These are phyloP conservation scores for Elephas maximus DNA, from an alignment of 2,113 vertebrate genomes.

Conservation along the genomic window DNA sequence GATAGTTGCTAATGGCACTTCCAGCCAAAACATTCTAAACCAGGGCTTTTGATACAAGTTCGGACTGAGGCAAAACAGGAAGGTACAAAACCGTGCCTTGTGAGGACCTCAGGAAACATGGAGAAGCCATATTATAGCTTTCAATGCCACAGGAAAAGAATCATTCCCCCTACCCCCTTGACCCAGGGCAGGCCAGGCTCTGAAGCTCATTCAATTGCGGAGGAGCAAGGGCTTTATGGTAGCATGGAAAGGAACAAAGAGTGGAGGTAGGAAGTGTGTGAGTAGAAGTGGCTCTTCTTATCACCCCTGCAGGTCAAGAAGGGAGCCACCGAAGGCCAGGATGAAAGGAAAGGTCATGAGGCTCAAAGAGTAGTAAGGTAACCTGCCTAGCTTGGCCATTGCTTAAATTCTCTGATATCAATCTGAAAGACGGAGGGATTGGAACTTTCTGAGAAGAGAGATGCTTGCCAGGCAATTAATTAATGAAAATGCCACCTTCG, in stretches of 20 bases:
- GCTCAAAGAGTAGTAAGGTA: not conserved
- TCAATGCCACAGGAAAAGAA: not conserved
- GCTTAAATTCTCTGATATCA: not conserved
- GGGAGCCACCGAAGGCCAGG: not conserved
- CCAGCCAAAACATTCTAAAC: slow-evolving; percentile 32
- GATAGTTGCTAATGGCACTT: not conserved
- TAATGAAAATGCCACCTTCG: slow-evolving; percentile 20
- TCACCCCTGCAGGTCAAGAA: not conserved
- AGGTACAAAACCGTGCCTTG: not conserved
- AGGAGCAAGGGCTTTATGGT: not conserved
- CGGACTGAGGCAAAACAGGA: slow-evolving; percentile 50
- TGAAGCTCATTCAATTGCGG: not conserved
- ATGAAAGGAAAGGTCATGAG: slow-evolving; percentile 41
- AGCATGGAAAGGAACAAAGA: not conserved
- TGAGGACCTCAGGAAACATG: slow-evolving; percentile 33
- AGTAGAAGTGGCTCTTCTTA: slow-evolving; percentile 26
- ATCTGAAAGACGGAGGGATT: slow-evolving; percentile 25
- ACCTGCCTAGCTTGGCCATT: slow-evolving; percentile 24
- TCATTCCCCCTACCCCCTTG: not conserved
- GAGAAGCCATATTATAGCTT: slow-evolving; percentile 10
- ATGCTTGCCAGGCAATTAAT: slow-evolving; percentile 26
- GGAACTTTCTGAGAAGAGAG: slow-evolving; percentile 41
- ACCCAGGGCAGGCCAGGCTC: slow-evolving; percentile 13
- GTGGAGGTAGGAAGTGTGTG: not conserved
- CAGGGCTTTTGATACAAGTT: slow-evolving; percentile 40